Evolutionary conservation across 2,797 vertebrate species (phyloP).

Genomic region (Tauraco hartlaubi): DNA sequence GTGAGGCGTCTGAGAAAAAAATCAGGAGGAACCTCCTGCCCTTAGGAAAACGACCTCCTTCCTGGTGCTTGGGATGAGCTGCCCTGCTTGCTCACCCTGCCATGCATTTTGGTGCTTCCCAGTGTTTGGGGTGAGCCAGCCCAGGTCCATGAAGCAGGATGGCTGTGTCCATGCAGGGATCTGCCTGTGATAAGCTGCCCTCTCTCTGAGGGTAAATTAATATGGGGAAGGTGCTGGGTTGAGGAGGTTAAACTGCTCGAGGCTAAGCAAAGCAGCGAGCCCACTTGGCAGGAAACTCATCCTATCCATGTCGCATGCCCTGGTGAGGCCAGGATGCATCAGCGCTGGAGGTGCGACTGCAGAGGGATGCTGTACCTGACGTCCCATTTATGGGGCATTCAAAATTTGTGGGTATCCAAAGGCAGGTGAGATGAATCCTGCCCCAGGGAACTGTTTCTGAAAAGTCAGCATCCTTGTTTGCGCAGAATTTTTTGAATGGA

Average conservation of each 20-base stretch:
- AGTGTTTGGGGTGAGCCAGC: background rate
- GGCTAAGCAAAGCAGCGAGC: background rate
- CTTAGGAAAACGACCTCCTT: background rate
- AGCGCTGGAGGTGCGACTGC: fast-evolving
- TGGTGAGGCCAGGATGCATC: background rate
- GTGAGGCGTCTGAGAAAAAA: background rate
- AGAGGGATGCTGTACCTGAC: background rate
- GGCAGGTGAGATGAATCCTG: background rate
- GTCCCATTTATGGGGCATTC: background rate
- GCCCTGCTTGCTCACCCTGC: fast-evolving
- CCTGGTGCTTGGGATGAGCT: background rate
- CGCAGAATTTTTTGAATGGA: background rate
- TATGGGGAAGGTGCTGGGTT: background rate
- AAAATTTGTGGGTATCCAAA: background rate
- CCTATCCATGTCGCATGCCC: background rate
- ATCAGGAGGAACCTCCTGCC: background rate
- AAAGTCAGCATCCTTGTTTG: background rate
- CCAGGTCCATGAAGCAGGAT: background rate
- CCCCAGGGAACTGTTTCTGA: background rate
- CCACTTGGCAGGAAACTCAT: background rate
- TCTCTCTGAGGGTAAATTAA: background rate
- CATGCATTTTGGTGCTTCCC: background rate
- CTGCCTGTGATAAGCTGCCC: background rate
- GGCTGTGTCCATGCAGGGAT: fast-evolving
- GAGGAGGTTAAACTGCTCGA: background rate